Conservation (phyloP, 2,797 vertebrate species). For the Pseudochaenichthys georgianus region DNA sequence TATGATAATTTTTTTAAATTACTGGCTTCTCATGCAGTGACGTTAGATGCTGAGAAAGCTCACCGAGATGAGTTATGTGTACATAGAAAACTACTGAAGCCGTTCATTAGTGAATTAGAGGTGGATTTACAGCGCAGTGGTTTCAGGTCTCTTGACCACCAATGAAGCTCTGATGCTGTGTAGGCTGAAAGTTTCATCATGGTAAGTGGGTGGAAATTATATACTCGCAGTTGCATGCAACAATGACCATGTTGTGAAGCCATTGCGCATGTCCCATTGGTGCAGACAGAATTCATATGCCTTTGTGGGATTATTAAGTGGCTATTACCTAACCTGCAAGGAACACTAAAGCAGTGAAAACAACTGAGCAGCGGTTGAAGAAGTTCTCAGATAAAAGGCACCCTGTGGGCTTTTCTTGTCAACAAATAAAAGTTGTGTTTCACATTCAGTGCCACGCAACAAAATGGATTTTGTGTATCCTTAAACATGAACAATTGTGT, state of each 20-base stretch:
- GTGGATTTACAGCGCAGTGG: slow-evolving; percentile 30
- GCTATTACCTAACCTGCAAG: slow-evolving; percentile 30
- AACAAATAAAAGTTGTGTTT: slow-evolving; percentile 1
- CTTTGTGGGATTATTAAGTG: slow-evolving; percentile 50
- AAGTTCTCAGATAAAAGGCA: neutral
- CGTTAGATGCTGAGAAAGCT: slow-evolving; percentile 58
- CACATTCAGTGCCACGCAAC: neutral
- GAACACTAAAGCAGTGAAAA: slow-evolving; percentile 15
- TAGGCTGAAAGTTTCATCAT: slow-evolving; percentile 52
- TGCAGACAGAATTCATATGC: slow-evolving; percentile 47
- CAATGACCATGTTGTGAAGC: slow-evolving; percentile 47
- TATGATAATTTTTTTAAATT: slow-evolving; percentile 66
- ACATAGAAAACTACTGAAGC: slow-evolving; percentile 6
- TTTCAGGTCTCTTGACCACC: slow-evolving; percentile 55
- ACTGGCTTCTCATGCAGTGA: slow-evolving; percentile 57
- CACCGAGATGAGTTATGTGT: slow-evolving; percentile 58
- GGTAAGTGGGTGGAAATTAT: slow-evolving; percentile 55
- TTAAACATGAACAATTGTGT: neutral
- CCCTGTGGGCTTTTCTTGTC: slow-evolving; percentile 3
- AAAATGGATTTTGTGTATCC: neutral
- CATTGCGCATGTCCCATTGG: slow-evolving; percentile 26
- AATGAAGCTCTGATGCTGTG: slow-evolving; percentile 23
- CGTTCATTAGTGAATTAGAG: slow-evolving; percentile 64
- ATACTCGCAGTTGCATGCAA: slow-evolving; percentile 32
- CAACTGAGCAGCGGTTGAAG: slow-evolving; percentile 9